Evolutionary conservation across 2,888 invertebrate genomes (phyloP), one percentile per base, ranked within the genome.

Genomic region (Hemicrepidius hirtus): DNA sequence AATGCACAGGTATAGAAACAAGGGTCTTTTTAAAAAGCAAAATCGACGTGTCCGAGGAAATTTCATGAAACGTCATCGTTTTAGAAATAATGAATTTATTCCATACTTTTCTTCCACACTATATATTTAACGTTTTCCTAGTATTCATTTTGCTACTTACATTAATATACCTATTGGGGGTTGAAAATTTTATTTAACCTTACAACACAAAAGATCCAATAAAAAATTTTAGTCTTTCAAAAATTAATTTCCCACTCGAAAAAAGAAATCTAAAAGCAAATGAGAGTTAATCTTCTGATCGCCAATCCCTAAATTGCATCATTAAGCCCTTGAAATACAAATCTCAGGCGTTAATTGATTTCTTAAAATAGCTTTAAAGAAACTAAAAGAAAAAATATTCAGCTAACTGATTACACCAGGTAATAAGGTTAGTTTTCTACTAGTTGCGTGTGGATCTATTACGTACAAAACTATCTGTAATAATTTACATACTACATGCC

Each of bases 401-500:
- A 1, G 13, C 12, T 46, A 18, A 46, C 16, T 10, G 18, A 16
- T 20, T 5, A 13, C 4, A 3, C n/a, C 13, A 40, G 4, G 16
- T 46, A 18, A 46, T 46, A 46, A 46, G 1, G 20, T 18, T 18
- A 46, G 18, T 3, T 9, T 3, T 46, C 13, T 13, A 10, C 18
- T 20, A 46, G 16, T 13, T 46, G 18, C 46, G 46, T 46, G 37
- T 18, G 57, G n/a, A n/a, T 37, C 6, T 41, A 41, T 0, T 35
- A 35, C 16, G 57, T 57, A 37, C 20, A 37, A n/a, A 16, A 18
- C 32, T 18, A 57, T 55, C 55, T 55, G 16, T 18, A 12, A 32
- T 57, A 57, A 57, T 57, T 57, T 57, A 57, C 57, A 37, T 57
- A 18, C 57, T 35, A 35, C 37, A 57, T 37, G n/a, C 57, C 37